Percentiles rank a stretch among this genome's conserved stretches.
Conservation (phyloP, 2,888 invertebrate species). For the Laspeyria flexula region DNA sequence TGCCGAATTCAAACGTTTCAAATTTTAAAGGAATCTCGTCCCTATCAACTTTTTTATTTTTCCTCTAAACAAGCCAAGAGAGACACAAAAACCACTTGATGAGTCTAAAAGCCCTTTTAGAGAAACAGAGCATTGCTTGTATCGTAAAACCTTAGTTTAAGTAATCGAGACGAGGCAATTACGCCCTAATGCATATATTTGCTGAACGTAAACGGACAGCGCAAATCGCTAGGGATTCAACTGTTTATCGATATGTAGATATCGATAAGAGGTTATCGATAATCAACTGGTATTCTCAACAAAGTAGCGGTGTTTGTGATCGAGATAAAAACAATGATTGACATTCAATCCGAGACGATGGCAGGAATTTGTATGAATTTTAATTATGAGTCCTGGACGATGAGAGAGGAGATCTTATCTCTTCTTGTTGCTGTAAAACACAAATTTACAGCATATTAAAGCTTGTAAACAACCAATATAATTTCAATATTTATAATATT, state of each 20-base stretch:
- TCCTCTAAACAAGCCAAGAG: not conserved
- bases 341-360: too few species aligned
- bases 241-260: not conserved
- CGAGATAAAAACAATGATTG: not conserved
- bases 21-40: too few species aligned
- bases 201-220: conserved; percentile 44
- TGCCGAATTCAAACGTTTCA: too few species aligned
- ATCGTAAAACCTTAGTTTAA: conserved; percentile 54
- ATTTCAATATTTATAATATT: too few species aligned
- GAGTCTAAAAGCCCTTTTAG: conserved; percentile 43
- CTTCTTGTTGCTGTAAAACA: too few species aligned
- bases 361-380: too few species aligned
- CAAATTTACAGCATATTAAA: too few species aligned
- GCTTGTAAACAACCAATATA: too few species aligned
- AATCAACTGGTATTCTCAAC: not conserved
- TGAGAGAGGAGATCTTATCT: too few species aligned
- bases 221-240: conserved; percentile 34
- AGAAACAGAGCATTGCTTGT: conserved; percentile 57
- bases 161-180: conserved; percentile 58
- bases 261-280: conserved; percentile 5
- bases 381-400: too few species aligned
- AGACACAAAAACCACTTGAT: conserved; percentile 2
- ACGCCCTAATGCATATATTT: conserved; percentile 52
- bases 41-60: too few species aligned
- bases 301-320: not conserved